Evolutionary conservation across 2,888 invertebrate genomes (phyloP).

Genomic region (Cataglyphis albicans): DNA sequence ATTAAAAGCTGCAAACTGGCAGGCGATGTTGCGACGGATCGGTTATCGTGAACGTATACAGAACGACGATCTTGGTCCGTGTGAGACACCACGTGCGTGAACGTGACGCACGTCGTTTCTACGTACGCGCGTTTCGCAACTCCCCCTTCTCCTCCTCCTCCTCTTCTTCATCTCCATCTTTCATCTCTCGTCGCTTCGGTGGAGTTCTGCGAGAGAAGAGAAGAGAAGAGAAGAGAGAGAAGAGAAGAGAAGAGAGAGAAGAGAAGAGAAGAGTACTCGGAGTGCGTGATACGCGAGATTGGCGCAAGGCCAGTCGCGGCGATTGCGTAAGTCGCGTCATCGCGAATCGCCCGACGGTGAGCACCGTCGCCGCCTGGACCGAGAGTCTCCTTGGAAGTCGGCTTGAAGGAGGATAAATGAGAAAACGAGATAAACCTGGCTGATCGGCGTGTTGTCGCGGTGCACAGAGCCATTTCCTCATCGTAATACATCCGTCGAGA

Average conservation of each 20-base stretch:
- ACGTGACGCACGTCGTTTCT: neutral
- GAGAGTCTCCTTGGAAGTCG: constrained; percentile 44
- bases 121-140: constrained; percentile 3
- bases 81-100: neutral
- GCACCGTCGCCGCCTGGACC: constrained; percentile 51
- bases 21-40: constrained; percentile 15
- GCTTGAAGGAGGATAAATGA: constrained; percentile 46
- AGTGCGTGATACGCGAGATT: constrained; percentile 78
- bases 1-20: constrained; percentile 44
- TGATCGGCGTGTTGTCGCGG: constrained; percentile 30
- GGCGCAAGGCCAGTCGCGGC: constrained; percentile 81
- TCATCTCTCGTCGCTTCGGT: neutral
- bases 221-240: neutral
- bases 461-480: constrained; percentile 38
- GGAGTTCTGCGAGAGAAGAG: constrained; percentile 23
- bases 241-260: constrained; percentile 8
- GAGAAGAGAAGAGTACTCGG: constrained; percentile 26
- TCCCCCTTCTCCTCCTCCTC: neutral
- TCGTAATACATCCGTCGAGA: constrained; percentile 29
- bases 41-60: neutral
- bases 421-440: constrained; percentile 43
- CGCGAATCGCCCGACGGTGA: constrained; percentile 71
- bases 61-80: neutral
- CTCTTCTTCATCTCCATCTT: constrained; percentile 25
- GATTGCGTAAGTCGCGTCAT: constrained; percentile 80